Conservation (phyloP, 1,140 invertebrate genomes). For the Camponotus floridanus region DNA sequence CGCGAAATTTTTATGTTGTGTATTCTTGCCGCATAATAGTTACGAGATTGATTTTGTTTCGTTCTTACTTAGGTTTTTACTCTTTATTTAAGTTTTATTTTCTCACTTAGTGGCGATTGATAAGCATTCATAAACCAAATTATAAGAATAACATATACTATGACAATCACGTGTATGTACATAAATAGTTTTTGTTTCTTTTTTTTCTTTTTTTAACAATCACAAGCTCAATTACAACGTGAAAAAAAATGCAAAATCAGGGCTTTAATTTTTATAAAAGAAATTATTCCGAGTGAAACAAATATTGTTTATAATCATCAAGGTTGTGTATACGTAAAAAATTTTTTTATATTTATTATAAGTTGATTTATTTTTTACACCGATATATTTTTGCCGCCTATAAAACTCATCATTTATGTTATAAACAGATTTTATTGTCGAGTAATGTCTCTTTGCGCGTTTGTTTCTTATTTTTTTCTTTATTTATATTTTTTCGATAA, state of each 20-base stretch:
- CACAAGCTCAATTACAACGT: not conserved
- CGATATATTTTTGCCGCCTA: not conserved
- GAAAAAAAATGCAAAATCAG: not conserved
- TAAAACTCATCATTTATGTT: not conserved
- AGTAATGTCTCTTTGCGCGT: not conserved
- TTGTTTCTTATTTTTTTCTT: not conserved
- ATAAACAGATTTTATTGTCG: not conserved
- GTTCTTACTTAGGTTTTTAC: conserved; percentile 1
- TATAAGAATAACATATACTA: conserved; percentile 60
- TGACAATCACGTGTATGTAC: conserved; percentile 27
- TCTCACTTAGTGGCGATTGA: conserved; percentile 13
- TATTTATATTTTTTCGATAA: not conserved
- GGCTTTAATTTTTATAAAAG: not conserved
- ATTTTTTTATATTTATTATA: not conserved
- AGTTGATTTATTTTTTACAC: conserved; percentile 17
- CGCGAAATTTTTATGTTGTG: conserved; percentile 22
- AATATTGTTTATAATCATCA: conserved; percentile 16
- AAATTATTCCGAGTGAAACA: not conserved
- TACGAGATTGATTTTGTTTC: conserved; percentile 40
- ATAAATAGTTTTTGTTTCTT: not conserved
- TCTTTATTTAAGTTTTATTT: not conserved
- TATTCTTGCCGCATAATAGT: conserved; percentile 1
- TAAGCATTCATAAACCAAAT: conserved; percentile 62
- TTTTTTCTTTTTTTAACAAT: not conserved
- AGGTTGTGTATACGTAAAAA: not conserved